Conservation (phyloP, 2,113 vertebrate species). For the Larimichthys polyactis region DNA sequence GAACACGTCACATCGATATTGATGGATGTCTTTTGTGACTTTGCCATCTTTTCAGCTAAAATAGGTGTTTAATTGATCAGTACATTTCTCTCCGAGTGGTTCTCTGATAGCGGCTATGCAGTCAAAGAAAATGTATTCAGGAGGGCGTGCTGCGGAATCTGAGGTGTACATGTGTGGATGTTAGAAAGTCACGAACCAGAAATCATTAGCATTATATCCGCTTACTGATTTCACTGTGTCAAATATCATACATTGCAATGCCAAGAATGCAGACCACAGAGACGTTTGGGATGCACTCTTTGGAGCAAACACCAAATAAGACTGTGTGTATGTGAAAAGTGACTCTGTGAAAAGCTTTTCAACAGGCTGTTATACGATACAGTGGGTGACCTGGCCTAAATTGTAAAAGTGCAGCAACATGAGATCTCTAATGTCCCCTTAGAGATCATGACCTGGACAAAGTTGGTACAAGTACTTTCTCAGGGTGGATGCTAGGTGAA, state of each 20-base stretch:
- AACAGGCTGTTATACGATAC: constrained; percentile 57
- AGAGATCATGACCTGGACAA: constrained; percentile 45
- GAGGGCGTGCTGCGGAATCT: not conserved
- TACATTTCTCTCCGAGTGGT: not conserved
- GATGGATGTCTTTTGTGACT: not conserved
- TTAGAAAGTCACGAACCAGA: not conserved
- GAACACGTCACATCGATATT: not conserved
- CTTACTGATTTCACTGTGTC: constrained; percentile 12
- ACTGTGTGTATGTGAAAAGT: constrained; percentile 1
- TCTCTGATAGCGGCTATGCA: not conserved
- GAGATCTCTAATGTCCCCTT: constrained; percentile 47
- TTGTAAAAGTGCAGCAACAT: constrained; percentile 49
- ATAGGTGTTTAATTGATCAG: not conserved
- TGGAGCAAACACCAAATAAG: constrained; percentile 11
- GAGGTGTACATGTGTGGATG: not conserved
- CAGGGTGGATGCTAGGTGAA: constrained; percentile 8
- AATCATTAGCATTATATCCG: not conserved
- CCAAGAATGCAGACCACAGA: constrained; percentile 6
- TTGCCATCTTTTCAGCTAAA: not conserved
- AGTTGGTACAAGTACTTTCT: constrained; percentile 41
- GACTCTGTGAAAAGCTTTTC: constrained; percentile 35
- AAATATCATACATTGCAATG: not conserved
- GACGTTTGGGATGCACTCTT: constrained; percentile 19
- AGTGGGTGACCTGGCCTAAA: constrained; percentile 47
- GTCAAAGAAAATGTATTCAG: constrained; percentile 3